These are phyloP conservation scores for Xanthorhoe designata DNA, from an alignment of 2,888 invertebrate species.

Conservation along the genomic window DNA sequence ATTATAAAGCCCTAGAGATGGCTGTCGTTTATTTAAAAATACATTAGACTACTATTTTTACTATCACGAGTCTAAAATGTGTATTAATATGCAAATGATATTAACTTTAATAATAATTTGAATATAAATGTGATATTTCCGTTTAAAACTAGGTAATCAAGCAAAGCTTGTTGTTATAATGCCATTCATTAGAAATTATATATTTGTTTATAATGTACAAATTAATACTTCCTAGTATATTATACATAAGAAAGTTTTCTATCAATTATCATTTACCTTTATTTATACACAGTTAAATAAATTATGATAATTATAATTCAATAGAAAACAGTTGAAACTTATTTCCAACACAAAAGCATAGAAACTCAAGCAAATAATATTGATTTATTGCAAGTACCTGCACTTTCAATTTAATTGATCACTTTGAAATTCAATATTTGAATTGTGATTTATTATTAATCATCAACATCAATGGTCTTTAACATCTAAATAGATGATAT, in stretches of 20 bases:
- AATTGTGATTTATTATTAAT: constrained; percentile 4
- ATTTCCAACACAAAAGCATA: constrained; percentile 12
- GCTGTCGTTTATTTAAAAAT: constrained; percentile 28
- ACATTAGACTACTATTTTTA: constrained; percentile 7
- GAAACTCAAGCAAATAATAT: constrained; percentile 27
- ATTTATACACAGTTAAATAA: too few relatives aligned
- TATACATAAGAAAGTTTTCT: too few relatives aligned
- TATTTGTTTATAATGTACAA: too few relatives aligned
- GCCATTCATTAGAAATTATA: too few relatives aligned
- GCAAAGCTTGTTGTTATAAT: not conserved
- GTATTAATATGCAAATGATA: not conserved
- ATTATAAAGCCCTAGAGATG: constrained; percentile 27
- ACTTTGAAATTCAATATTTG: constrained; percentile 27
- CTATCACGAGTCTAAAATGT: constrained; percentile 5
- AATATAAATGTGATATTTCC: not conserved
- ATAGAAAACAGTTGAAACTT: constrained; percentile 22
- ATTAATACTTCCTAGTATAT: too few relatives aligned
- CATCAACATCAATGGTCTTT: too few relatives aligned
- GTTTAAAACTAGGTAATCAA: not conserved
- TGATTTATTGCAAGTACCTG: constrained; percentile 31
- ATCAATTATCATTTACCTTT: too few relatives aligned
- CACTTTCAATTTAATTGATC: constrained; percentile 26
- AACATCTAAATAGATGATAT: too few relatives aligned
- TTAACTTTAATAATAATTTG: not conserved
- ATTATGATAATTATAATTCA: constrained; percentile 9